phyloP scores from a whole-genome alignment of 1,140 invertebrate species.

The Musca vetustissima region DNA sequence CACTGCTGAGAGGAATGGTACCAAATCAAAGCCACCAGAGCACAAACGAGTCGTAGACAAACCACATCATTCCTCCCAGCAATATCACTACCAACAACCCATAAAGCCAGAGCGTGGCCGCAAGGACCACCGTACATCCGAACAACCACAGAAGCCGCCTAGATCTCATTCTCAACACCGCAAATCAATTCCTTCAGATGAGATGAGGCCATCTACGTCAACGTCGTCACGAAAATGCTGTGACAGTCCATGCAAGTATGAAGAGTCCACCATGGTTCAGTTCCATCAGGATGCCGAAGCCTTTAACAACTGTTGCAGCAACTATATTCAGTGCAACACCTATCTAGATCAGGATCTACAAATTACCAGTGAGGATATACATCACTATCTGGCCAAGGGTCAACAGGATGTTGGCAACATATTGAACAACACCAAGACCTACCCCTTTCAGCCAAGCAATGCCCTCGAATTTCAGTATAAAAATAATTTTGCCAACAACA shows the following conservation, averaged over 20 bases:
- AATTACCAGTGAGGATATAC: conserved; percentile 54
- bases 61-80: conserved; percentile 32
- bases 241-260: conserved; percentile 48
- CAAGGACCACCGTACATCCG: background rate
- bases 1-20: conserved; percentile 42
- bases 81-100: conserved; percentile 33
- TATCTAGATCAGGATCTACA: conserved; percentile 53
- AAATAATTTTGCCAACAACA: conserved; percentile 51
- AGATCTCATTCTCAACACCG: conserved; percentile 2
- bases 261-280: conserved; percentile 51
- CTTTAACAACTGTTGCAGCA: conserved; percentile 53
- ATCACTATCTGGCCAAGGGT: conserved; percentile 52
- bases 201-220: conserved; percentile 21
- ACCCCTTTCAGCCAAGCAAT: conserved; percentile 53
- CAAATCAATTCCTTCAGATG: conserved; percentile 6
- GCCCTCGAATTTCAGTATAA: conserved; percentile 53
- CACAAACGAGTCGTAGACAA: conserved; percentile 31
- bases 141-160: conserved; percentile 1
- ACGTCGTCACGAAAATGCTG: conserved; percentile 42
- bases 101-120: conserved; percentile 6
- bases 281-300: conserved; percentile 51
- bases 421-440: conserved; percentile 52
- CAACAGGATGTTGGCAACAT: conserved; percentile 40
- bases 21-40: conserved; percentile 30
- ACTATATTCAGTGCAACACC: conserved; percentile 53